These are phyloP conservation scores for Trichomalopsis sarcophagae DNA, from an alignment of 1,140 invertebrate species.

Conservation along the genomic window DNA sequence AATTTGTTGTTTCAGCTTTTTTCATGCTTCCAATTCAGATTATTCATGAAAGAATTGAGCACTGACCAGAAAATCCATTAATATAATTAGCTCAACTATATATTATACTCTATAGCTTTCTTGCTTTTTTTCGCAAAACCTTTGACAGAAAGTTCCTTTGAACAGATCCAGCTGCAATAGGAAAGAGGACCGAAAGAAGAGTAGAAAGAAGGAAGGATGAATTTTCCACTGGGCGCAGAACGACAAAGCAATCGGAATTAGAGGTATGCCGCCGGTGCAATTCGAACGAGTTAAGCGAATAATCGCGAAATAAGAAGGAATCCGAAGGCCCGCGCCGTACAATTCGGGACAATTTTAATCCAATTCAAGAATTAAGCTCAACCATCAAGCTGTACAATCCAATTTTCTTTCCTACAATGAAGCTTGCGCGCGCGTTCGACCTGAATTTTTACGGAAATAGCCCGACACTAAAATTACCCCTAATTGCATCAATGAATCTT, in stretches of 20 bases:
- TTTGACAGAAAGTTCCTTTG: too few species aligned
- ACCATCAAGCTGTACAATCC: not conserved
- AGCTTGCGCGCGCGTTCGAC: not conserved
- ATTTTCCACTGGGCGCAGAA: too few species aligned
- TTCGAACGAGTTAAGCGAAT: not conserved
- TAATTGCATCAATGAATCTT: constrained; percentile 17
- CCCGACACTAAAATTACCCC: not conserved
- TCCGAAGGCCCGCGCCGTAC: not conserved
- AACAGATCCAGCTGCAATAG: too few species aligned
- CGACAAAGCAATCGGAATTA: not conserved
- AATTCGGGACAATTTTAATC: not conserved
- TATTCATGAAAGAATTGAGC: too few species aligned
- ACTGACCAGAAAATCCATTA: too few species aligned
- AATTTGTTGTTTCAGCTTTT: too few species aligned
- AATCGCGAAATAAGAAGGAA: not conserved
- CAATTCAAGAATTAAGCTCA: not conserved
- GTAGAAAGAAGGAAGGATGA: too few species aligned
- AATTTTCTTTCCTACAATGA: not conserved
- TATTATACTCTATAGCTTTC: too few species aligned
- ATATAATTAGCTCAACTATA: too few species aligned
- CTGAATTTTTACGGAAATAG: not conserved
- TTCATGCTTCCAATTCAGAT: too few species aligned
- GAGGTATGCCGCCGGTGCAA: not conserved
- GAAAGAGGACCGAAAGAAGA: too few species aligned
- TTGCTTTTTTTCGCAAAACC: too few species aligned